These are phyloP conservation scores for Nomada fabriciana DNA, from an alignment of 2,888 invertebrate genomes.

Conservation along the genomic window DNA sequence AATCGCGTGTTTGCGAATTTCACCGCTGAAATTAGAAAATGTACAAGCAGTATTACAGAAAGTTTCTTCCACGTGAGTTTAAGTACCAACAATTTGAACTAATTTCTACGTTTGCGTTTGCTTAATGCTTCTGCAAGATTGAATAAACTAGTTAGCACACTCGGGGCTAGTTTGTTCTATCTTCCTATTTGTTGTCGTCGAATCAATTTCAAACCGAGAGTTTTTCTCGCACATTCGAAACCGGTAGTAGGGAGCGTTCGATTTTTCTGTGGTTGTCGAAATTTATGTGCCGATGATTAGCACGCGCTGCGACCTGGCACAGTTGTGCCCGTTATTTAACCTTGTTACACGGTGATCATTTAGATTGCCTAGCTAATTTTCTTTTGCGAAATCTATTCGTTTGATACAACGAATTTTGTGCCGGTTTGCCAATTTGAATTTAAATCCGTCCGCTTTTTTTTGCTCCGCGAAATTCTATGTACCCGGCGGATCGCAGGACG, in stretches of 20 bases:
- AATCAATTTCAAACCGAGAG: not conserved
- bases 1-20: not conserved
- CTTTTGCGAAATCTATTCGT: not conserved
- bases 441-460: not conserved
- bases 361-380: constrained; percentile 12
- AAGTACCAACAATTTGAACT: not conserved
- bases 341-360: constrained; percentile 42
- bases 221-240: not conserved
- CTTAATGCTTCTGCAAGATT: no score
- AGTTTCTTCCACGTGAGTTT: constrained; percentile 67
- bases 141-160: no score
- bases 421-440: not conserved
- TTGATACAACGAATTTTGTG: not conserved
- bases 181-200: no score
- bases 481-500: no score
- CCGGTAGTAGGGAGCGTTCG: not conserved
- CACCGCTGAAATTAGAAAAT: constrained; percentile 43
- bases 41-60: constrained; percentile 58
- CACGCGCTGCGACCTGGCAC: constrained; percentile 24
- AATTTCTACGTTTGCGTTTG: not conserved
- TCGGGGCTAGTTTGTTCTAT: no score
- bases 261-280: not conserved
- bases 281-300: constrained; percentile 2
- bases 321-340: constrained; percentile 61
- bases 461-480: not conserved